phyloP scores from a whole-genome alignment of 2,797 vertebrate species.

The Staurois parvus region DNA sequence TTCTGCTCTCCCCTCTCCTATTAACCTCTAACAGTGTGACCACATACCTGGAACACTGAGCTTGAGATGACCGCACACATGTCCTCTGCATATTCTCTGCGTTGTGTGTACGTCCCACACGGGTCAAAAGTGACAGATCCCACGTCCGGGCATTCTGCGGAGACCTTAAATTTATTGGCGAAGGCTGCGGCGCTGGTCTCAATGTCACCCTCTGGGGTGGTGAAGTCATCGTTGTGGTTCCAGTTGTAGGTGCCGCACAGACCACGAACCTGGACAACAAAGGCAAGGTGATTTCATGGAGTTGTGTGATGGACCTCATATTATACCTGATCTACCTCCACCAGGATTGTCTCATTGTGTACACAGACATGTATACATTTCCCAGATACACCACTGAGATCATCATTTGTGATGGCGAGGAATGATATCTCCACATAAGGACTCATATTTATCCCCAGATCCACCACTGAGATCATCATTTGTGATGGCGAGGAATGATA shows the following conservation, averaged over 20 bases:
- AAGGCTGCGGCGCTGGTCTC: constrained; percentile 82
- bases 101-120: constrained; percentile 80
- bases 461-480: no score
- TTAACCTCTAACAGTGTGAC: no score
- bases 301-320: no score
- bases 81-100: constrained; percentile 74
- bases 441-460: no score
- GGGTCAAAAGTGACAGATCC: constrained; percentile 64
- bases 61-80: constrained; percentile 80
- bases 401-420: no score
- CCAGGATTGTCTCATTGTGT: no score
- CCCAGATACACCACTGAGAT: no score
- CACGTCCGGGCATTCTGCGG: constrained; percentile 70
- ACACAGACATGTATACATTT: no score
- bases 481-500: no score
- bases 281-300: background rate
- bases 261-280: constrained; percentile 83
- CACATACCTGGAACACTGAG: constrained; percentile 81
- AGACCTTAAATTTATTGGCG: constrained; percentile 77
- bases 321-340: no score
- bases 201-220: constrained; percentile 86
- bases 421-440: no score
- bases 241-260: constrained; percentile 91
- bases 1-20: no score
- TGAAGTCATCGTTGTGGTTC: constrained; percentile 90